These are phyloP conservation scores for Prenolepis imparis DNA, from an alignment of 2,888 invertebrate genomes.

Conservation along the genomic window DNA sequence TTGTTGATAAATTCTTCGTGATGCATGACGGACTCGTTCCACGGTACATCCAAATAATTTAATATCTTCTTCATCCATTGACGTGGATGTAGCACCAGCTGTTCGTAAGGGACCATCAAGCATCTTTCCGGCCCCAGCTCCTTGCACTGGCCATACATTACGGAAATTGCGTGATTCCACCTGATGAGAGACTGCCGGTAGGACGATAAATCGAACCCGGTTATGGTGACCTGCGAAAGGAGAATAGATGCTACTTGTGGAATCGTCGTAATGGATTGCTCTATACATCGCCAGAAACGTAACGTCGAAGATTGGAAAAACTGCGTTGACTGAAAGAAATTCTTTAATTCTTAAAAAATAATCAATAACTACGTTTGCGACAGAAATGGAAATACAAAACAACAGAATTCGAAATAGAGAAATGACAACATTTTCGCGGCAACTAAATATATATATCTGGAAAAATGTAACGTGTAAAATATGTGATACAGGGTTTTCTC, in stretches of 20 bases:
- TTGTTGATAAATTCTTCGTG: conserved; percentile 99
- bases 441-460: not conserved
- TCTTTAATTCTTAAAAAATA: not conserved
- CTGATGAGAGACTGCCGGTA: conserved; percentile 98
- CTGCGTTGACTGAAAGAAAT: not conserved
- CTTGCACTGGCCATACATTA: conserved; percentile 97
- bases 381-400: not conserved
- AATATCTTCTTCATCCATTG: conserved; percentile 95
- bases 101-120: conserved; percentile 98
- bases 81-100: conserved; percentile 97
- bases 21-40: conserved; percentile 98
- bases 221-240: conserved; percentile 90
- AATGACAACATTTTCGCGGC: conserved; percentile 2
- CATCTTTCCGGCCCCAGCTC: conserved; percentile 93
- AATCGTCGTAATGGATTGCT: not conserved
- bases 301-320: not conserved
- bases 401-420: not conserved
- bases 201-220: conserved; percentile 97
- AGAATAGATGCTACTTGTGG: not conserved
- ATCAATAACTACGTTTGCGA: not conserved
- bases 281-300: no score
- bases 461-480: not conserved
- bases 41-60: conserved; percentile 95
- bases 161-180: conserved; percentile 98
- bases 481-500: conserved; percentile 51